A percentile compares a stretch with the other conserved stretches of the same genome.
Evolutionary conservation across 2,888 invertebrate genomes (phyloP).

Genomic region (Drepanosiphum platanoidis): DNA sequence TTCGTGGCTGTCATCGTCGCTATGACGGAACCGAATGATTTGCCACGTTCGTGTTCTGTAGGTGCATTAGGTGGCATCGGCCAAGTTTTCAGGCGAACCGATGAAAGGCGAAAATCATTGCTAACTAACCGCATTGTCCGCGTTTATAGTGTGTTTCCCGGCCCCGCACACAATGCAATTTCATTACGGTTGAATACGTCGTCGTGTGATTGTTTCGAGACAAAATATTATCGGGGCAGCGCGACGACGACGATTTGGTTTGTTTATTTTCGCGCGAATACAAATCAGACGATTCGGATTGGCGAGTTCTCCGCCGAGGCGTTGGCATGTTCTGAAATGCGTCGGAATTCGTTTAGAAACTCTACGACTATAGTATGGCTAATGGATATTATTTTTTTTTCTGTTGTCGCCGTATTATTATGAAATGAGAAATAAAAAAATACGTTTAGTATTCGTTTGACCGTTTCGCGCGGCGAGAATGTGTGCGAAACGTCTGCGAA

Average conservation of each 20-base stretch:
- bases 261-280: background rate
- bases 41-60: background rate
- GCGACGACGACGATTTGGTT: background rate
- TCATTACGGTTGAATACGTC: background rate
- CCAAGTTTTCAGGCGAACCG: background rate
- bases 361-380: no score
- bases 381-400: no score
- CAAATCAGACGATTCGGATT: background rate
- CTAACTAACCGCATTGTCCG: slow-evolving; percentile 27
- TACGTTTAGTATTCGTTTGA: no score
- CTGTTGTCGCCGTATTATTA: no score
- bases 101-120: background rate
- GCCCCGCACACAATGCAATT: background rate
- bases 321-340: no score
- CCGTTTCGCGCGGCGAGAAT: no score
- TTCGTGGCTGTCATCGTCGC: background rate
- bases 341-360: no score
- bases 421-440: no score
- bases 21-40: background rate
- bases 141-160: background rate
- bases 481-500: no score
- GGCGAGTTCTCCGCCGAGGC: no score
- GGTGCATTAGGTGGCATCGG: background rate
- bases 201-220: background rate
- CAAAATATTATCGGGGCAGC: background rate